phyloP scores from a whole-genome alignment of 2,888 invertebrate species.

The Pheosia gnoma region DNA sequence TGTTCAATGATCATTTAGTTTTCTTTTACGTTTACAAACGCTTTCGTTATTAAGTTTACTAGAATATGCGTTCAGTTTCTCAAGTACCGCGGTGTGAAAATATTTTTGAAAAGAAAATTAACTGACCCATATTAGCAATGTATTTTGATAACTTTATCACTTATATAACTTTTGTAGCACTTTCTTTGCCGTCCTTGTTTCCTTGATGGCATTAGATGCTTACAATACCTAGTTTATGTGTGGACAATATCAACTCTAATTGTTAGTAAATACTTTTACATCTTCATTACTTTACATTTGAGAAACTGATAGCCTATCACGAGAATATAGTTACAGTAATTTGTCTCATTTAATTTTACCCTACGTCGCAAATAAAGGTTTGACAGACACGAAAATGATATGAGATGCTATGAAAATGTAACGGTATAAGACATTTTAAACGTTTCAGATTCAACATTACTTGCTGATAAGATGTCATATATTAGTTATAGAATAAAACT shows the following conservation, averaged over 20 bases:
- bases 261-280: too few species aligned
- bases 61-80: slow-evolving; percentile 37
- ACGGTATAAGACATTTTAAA: too few species aligned
- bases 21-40: slow-evolving; percentile 2
- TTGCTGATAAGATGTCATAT: too few species aligned
- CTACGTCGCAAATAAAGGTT: slow-evolving; percentile 37
- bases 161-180: neutral
- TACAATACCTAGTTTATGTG: neutral
- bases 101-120: neutral
- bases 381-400: too few species aligned
- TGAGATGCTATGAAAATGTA: too few species aligned
- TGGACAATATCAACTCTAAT: too few species aligned
- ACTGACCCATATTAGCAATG: neutral
- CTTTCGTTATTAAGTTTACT: slow-evolving; percentile 5
- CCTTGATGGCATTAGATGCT: neutral
- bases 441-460: too few species aligned
- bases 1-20: slow-evolving; percentile 16
- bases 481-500: too few species aligned
- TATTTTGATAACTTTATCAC: neutral
- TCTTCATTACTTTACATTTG: neutral
- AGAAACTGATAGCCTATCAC: slow-evolving; percentile 40
- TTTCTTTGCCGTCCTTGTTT: neutral
- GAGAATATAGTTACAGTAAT: slow-evolving; percentile 62
- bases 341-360: slow-evolving; percentile 29
- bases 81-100: slow-evolving; percentile 4